These are phyloP conservation scores for Gulo gulo DNA, from an alignment of 2,113 vertebrate genomes.

Conservation along the genomic window DNA sequence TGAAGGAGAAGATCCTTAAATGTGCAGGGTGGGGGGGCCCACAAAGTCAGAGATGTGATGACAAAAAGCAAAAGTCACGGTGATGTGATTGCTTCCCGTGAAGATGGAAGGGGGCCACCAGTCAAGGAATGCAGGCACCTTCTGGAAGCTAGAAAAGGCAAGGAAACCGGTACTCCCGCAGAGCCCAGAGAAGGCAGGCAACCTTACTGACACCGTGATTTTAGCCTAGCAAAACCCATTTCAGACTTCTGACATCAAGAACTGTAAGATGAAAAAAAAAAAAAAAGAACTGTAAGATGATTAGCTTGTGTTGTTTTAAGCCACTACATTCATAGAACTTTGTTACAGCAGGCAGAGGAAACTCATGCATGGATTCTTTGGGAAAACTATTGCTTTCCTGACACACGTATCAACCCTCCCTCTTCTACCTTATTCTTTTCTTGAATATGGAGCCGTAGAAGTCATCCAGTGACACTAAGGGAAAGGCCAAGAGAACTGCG, in stretches of 20 bases:
- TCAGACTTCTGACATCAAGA: neutral
- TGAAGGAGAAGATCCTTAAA: neutral
- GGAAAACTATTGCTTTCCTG: neutral
- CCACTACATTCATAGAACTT: neutral
- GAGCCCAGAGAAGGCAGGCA: neutral
- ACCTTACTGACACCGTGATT: neutral
- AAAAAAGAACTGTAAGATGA: neutral
- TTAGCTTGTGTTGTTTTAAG: neutral
- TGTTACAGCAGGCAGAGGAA: neutral
- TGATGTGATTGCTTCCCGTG: neutral
- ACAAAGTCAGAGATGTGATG: neutral
- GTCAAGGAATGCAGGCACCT: neutral
- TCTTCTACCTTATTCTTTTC: neutral
- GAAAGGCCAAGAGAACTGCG: slow-evolving; percentile 7
- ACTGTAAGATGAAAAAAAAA: neutral
- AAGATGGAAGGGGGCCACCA: neutral
- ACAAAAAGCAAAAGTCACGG: slow-evolving; percentile 16
- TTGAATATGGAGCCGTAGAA: slow-evolving; percentile 1
- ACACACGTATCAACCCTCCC: neutral
- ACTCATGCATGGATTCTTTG: neutral
- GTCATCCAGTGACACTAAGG: neutral
- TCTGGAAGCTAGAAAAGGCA: neutral
- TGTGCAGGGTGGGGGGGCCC: neutral
- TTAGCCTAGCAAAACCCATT: neutral
- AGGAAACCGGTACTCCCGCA: neutral